Evolutionary conservation across 1,140 invertebrate species (phyloP).

Genomic region (Ephestia elutella): DNA sequence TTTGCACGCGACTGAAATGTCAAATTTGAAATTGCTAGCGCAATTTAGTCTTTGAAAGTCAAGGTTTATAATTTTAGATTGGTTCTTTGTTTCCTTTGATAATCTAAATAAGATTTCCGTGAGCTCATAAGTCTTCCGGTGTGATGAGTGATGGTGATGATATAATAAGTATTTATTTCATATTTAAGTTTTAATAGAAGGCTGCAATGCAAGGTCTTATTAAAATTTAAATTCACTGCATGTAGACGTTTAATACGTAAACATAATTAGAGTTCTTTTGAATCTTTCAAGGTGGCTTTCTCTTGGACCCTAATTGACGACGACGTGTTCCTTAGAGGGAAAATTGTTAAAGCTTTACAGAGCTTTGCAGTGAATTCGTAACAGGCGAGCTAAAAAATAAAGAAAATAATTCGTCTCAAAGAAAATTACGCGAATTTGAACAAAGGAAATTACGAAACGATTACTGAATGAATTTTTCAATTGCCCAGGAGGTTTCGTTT

Average conservation of each 20-base stretch:
- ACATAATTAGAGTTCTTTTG: conserved; percentile 2
- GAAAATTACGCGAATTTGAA: conserved; percentile 16
- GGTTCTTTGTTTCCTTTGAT: not conserved
- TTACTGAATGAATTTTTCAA: conserved; percentile 9
- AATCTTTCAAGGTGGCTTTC: not conserved
- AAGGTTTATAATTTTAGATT: not conserved
- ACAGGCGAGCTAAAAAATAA: not conserved
- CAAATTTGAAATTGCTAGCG: too few species aligned
- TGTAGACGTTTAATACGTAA: not conserved
- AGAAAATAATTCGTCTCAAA: conserved; percentile 7
- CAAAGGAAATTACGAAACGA: conserved; percentile 20
- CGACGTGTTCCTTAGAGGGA: conserved; percentile 12
- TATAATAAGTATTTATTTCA: not conserved
- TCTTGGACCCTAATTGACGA: conserved; percentile 12
- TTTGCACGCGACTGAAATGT: conserved; percentile 1
- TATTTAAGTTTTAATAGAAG: not conserved
- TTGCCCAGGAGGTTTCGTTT: conserved; percentile 1
- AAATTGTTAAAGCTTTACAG: conserved; percentile 4
- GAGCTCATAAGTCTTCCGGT: too few species aligned
- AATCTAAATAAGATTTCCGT: too few species aligned
- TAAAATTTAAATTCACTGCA: not conserved
- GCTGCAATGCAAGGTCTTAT: not conserved
- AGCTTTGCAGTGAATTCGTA: not conserved
- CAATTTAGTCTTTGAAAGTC: not conserved
- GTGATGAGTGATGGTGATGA: too few species aligned